phyloP scores from a whole-genome alignment of 2,113 vertebrate species.

The Crotalus horridus region DNA sequence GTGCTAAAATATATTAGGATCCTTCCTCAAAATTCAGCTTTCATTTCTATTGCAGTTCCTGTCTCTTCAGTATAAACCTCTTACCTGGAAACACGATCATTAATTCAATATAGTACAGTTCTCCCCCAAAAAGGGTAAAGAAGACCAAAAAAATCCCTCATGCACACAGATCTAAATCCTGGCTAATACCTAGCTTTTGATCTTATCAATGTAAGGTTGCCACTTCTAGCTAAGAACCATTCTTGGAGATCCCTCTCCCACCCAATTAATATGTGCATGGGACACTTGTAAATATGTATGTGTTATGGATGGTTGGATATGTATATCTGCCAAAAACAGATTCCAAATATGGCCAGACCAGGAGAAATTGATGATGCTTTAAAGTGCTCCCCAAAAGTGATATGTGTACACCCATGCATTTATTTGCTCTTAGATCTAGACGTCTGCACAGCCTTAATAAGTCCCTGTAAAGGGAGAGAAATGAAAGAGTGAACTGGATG shows the following conservation, averaged over 20 bases:
- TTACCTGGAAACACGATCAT: background rate
- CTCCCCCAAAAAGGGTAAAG: background rate
- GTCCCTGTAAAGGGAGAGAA: background rate
- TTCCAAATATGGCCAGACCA: background rate
- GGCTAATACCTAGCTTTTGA: background rate
- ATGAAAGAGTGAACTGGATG: background rate
- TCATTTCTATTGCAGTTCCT: background rate
- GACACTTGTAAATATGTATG: background rate
- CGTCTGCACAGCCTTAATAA: background rate
- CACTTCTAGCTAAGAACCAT: background rate
- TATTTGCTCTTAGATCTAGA: background rate
- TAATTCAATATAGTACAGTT: background rate
- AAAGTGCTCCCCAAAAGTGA: background rate
- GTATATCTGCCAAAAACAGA: background rate
- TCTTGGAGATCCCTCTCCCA: background rate
- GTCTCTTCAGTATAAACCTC: background rate
- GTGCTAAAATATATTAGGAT: background rate
- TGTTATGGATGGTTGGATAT: background rate
- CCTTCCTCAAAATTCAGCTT: background rate
- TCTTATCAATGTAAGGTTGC: background rate
- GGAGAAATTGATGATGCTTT: background rate
- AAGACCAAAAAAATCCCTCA: background rate
- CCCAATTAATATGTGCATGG: background rate
- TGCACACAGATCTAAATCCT: background rate
- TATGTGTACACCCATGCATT: background rate